These are phyloP conservation scores for Leiothrix lutea DNA, from an alignment of 2,113 vertebrate species.

Conservation along the genomic window DNA sequence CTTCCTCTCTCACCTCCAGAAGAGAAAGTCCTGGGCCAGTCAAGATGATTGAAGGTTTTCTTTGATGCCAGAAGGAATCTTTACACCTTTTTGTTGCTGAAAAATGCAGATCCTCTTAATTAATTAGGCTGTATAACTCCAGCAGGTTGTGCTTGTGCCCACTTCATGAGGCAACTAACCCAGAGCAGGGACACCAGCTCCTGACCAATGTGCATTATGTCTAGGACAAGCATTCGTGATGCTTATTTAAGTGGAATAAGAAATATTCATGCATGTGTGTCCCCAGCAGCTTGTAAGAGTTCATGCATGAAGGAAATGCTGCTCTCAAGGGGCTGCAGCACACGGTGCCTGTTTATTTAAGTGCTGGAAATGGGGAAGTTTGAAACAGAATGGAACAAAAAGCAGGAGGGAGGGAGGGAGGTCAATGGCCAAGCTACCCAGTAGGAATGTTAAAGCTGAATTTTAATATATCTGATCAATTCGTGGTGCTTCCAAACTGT, in stretches of 20 bases:
- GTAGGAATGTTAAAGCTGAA: slow-evolving; percentile 25
- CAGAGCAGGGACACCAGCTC: neutral
- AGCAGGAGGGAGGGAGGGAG: neutral
- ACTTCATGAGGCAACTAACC: neutral
- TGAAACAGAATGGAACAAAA: neutral
- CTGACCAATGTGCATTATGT: neutral
- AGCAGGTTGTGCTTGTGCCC: neutral
- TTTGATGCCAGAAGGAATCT: neutral
- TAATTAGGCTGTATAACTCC: neutral
- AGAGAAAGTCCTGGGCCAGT: neutral
- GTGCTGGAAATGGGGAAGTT: neutral
- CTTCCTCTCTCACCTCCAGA: neutral
- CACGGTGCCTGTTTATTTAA: neutral
- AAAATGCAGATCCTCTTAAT: neutral
- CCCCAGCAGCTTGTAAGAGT: neutral
- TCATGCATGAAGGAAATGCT: neutral
- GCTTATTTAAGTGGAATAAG: neutral
- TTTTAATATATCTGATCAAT: slow-evolving; percentile 43
- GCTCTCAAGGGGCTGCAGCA: neutral
- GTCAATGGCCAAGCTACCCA: slow-evolving; percentile 12
- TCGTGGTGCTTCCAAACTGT: slow-evolving; percentile 38
- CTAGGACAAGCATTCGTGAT: neutral
- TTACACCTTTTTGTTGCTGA: neutral
- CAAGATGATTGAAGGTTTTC: neutral
- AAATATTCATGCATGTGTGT: neutral